A percentile compares a stretch with the other conserved stretches of the same genome.
Conservation (phyloP, 2,113 vertebrate species). For the Pterocles orientalis region DNA sequence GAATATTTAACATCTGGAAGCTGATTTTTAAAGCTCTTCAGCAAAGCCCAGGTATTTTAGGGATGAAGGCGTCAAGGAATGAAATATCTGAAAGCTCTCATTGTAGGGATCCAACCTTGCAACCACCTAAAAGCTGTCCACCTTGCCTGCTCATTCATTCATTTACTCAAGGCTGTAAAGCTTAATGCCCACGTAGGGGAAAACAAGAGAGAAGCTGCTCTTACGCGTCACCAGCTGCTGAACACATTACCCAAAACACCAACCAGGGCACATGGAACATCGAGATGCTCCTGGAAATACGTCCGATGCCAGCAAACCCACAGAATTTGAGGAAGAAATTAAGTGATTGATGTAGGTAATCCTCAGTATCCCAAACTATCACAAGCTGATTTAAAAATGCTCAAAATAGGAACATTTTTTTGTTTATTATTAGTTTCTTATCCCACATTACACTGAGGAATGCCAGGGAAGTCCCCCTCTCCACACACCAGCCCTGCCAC, state of each 20-base stretch:
- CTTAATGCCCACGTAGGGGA: background rate
- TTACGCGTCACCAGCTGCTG: background rate
- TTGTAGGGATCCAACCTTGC: background rate
- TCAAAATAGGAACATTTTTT: background rate
- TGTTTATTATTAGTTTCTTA: background rate
- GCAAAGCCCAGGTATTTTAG: background rate
- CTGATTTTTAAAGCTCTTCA: background rate
- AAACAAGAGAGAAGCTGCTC: background rate
- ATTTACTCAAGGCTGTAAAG: background rate
- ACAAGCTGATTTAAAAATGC: background rate
- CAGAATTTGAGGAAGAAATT: background rate
- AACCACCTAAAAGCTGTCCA: background rate
- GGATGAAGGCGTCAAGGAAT: background rate
- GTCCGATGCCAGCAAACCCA: background rate
- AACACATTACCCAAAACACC: background rate
- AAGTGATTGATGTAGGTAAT: background rate
- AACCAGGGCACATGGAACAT: background rate
- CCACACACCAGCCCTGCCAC: background rate
- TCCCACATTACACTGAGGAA: background rate
- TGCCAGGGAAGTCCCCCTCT: background rate
- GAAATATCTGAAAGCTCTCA: background rate
- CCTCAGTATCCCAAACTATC: background rate
- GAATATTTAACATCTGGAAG: conserved; percentile 10
- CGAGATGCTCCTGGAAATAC: background rate
- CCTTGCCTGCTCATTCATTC: background rate